Base-by-base conservation (phyloP, 2,888 invertebrate species). In the Acheta domesticus region DNA sequence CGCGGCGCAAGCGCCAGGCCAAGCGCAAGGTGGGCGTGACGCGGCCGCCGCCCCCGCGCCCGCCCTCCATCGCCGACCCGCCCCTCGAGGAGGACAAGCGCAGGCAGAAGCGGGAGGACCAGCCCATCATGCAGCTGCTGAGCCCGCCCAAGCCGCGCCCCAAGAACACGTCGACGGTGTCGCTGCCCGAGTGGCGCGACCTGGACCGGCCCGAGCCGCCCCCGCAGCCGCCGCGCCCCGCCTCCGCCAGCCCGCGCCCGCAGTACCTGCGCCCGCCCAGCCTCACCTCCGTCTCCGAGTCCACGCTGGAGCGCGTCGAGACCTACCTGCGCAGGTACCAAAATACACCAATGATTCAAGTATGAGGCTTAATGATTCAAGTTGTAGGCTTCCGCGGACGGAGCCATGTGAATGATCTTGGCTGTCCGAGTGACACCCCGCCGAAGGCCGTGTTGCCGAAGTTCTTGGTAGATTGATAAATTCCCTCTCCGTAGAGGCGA, bases 81-180 rank as follows among this genome's bases (percentile, higher is more conserved):
- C 62, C 16, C 1, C 16, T 62, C 62, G n/a, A 19, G 62, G 62
- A 12, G 16, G n/a, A 19, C 62, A 19, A 14, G 16, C 8, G 16
- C 12, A 62, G 16, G 62, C 16, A 16, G 16, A 36, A 36, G 36
- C 36, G 36, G 8, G 36, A 36, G 36, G 36, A 36, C 8, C 36
- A 36, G 36, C 36, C 36, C 36, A 36, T 36, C 36, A 36, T 36
- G 36, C 36, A 36, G 36, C n/a, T 62, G 62, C 62, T 62, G 12
- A 62, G 62, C n/a, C 62, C 62, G 62, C 62, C 62, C 62, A 62
- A 62, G n/a, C 62, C 62, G 62, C 62, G 62, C n/a, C n/a, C 62
- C 62, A n/a, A 19, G n/a, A 14, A 62, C 62, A 62, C 62, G 16
- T 62, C 62, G 62, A 62, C 62, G 62, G 62, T 62, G 62, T 62